Evolutionary conservation across 2,113 vertebrate genomes (phyloP).

Genomic region (Vidua macroura): DNA sequence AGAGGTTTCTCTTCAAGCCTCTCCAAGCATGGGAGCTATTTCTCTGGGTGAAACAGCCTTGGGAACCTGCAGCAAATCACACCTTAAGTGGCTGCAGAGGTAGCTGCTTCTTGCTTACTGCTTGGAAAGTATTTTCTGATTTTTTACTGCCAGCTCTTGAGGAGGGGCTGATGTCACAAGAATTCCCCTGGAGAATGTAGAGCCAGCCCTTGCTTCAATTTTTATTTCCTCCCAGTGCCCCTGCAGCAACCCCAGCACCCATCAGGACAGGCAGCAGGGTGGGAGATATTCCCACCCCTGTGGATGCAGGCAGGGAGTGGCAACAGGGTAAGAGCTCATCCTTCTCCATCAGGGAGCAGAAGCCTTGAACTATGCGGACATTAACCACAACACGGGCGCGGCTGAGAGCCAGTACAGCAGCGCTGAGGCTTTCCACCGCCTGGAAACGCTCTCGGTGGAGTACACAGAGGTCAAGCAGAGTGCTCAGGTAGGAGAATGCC

Average conservation of each 20-base stretch:
- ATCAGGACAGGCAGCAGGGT: background rate
- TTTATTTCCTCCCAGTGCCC: background rate
- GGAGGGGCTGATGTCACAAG: background rate
- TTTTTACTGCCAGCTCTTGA: background rate
- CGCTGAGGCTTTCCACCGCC: rapidly evolving
- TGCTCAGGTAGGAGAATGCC: background rate
- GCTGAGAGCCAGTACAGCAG: background rate
- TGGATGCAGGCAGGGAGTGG: background rate
- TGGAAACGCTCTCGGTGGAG: rapidly evolving
- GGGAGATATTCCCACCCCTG: background rate
- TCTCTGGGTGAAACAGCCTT: background rate
- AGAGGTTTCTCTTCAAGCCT: background rate
- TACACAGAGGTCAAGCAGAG: background rate
- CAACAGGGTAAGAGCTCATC: background rate
- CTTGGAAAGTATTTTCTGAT: background rate
- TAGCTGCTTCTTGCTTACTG: background rate
- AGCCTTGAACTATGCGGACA: background rate
- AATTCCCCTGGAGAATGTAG: background rate
- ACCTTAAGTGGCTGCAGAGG: background rate
- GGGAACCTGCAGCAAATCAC: background rate
- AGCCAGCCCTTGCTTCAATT: background rate
- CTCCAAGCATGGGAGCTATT: background rate
- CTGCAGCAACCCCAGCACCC: background rate
- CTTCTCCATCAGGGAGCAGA: background rate
- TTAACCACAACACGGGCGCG: rapidly evolving